Conservation (phyloP, 2,888 invertebrate species). For the Drosophila paranaensis region DNA sequence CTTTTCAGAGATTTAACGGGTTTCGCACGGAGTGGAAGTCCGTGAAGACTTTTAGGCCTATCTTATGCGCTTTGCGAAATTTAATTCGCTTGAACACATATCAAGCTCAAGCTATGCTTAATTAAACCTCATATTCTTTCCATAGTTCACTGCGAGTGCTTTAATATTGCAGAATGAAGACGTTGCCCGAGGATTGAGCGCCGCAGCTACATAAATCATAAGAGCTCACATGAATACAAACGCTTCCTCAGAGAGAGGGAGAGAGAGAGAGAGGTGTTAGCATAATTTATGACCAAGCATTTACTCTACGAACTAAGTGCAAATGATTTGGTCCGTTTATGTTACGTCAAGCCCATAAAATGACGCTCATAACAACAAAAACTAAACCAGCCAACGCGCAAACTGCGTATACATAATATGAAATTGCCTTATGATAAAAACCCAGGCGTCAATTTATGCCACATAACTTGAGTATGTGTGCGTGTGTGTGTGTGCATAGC, state of each 20-base stretch:
- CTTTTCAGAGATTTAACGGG: conserved; percentile 48
- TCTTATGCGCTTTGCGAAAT: conserved; percentile 12
- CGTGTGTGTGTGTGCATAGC: conserved; percentile 39
- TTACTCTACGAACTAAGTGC: conserved; percentile 62
- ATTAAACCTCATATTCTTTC: background rate
- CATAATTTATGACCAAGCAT: conserved; percentile 65
- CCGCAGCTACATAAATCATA: conserved; percentile 9
- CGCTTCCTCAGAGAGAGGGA: conserved; percentile 6
- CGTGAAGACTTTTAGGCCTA: conserved; percentile 4
- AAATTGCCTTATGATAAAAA: conserved; percentile 74
- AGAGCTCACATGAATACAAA: conserved; percentile 45
- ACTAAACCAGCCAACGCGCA: conserved; percentile 56
- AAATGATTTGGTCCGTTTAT: conserved; percentile 67
- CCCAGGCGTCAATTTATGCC: conserved; percentile 69
- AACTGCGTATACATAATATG: conserved; percentile 66
- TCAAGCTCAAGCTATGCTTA: background rate
- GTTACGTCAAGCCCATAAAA: conserved; percentile 61
- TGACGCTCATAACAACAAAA: conserved; percentile 54
- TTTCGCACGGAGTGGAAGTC: conserved; percentile 5
- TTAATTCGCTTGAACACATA: background rate
- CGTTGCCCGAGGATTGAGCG: conserved; percentile 9
- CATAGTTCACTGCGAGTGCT: background rate
- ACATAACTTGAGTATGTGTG: conserved; percentile 31
- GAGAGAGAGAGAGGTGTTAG: conserved; percentile 49
- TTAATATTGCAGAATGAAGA: background rate